Evolutionary conservation across 1,140 invertebrate species (phyloP), one percentile per base, ranked within the genome.

Genomic region (Zeugodacus cucurbitae): DNA sequence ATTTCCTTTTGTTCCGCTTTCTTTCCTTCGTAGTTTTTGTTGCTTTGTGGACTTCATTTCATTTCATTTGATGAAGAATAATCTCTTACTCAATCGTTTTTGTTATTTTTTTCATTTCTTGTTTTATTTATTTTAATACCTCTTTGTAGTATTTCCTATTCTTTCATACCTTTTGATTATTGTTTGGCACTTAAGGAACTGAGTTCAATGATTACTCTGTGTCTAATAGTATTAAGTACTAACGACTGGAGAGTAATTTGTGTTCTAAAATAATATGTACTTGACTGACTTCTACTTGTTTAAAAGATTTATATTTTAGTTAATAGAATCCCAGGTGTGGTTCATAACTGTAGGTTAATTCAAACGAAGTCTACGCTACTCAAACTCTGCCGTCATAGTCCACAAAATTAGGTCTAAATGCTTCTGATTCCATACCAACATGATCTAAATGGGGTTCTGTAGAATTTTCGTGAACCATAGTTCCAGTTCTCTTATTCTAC

Each of bases 11-110:
- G 67, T 29, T 7, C 11, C 48, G 11, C n/a, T n/a, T 78, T 78
- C n/a, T 44, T 48, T 2, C 11, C 11, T 44, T 41, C 11, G 3
- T 26, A 4, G 22, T 3, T 11, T 14, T n/a, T 48, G 22, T 82
- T 48, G 37, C n/a, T 82, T 48, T 29, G n/a, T 82, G 41, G n/a
- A n/a, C n/a, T n/a, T 48, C 41, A 82, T 48, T 48, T 82, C 48
- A 82, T 26, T 26, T 48, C 41, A 82, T 48, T 78, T 78, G 41
- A 48, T 7, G 70, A 78, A 78, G 70, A 78, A 78, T 48, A 78
- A 78, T 78, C 37, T 48, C 1, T 37, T 3, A 37, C 34, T 17
- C 1, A 37, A 3, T 26, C 62, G 3, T 11, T 70, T 0, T 20
- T 44, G 41, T 8, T 6, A 44, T 34, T 70, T 20, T 1, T 11